Base-by-base conservation (phyloP, 2,797 vertebrate species). In the Jordanella pulchra region DNA sequence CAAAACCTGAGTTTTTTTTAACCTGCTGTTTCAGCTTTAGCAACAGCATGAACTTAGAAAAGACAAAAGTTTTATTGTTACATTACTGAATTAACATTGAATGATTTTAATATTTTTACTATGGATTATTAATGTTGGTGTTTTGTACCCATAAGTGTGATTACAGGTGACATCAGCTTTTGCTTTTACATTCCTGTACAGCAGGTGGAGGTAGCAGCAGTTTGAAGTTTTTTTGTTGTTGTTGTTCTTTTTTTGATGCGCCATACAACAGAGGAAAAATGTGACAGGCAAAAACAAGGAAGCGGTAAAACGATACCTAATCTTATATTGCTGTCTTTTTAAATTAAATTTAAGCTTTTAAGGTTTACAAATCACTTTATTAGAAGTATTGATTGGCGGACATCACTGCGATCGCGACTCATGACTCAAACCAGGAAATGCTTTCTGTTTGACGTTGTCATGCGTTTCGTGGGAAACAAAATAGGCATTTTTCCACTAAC, bases 191-290 rank as follows among this genome's bases (percentile, higher is more conserved):
- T 55, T 81, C 82, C 86, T 13, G 28, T 25, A 39, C 84, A 66
- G 73, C 42, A 86, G 87, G 60, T 69, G 87, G 89, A 0, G 84
- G 55, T 27, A 44, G 28, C 18, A 35, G 28, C 55, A 58, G 2
- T 10, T 0, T 35, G 10, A 56, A 21, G 35, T 25, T 64, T n/a
- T 4, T 64, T n/a, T n/a, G n/a, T n/a, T n/a, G n/a, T n/a, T n/a
- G n/a, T n/a, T n/a, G n/a, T n/a, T n/a, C n/a, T 17, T 61, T 21
- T 12, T 23, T 25, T 61, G 15, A 47, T 0, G 58, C 48, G 0
- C 32, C 25, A 23, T 9, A 25, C 18, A n/a, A 35, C 39, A 73
- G 69, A 77, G 73, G 67, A 70, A 73, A n/a, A 61, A 58, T 1
- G 18, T 72, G 28, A 27, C 27, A 23, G 7, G 54, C 14, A 28